Evolutionary conservation across 2,888 invertebrate species (phyloP), one percentile per base, ranked within the genome.

Genomic region (Dynastes hyllus): DNA sequence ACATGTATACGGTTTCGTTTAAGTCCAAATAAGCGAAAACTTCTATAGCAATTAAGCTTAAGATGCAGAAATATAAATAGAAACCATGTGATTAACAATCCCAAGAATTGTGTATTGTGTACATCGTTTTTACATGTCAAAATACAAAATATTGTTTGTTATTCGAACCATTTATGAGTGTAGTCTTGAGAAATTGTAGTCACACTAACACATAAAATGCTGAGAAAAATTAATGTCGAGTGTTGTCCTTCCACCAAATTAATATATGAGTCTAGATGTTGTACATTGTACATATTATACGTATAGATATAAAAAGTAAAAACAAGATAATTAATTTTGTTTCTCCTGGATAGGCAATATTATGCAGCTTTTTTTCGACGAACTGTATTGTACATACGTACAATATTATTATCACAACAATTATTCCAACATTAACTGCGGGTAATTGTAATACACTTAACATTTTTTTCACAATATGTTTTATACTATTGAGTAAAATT

Each of bases 41-140:
- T 58, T 73, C 58, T 73, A 32, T 13, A 27, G 22, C 73, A 73
- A 58, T 73, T 58, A 73, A 58, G 16, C 55, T 29, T 8, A 73
- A 73, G 73, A 73, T 73, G 73, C 55, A 73, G 11, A 22, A 71
- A 37, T 71, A 55, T 55, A 55, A 71, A 40, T 73, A 73, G 73
- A 73, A 40, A 40, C 37, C 73, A 58, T 40, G 73, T 73, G 73
- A 58, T 73, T 58, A 73, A 73, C 40, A 67, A 67, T 67, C 27
- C 67, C 37, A 16, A 22, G 58, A 58, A 55, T 29, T 73, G 27
- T 29, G 69, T 51, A 29, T 50, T 67, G 22, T 16, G 22, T 45
- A 45, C 51, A n/a, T 58, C 37, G 37, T 58, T 73, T 73, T n/a
- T n/a, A n/a, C n/a, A n/a, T n/a, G n/a, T n/a, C n/a, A n/a, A n/a